These are phyloP conservation scores for Clytia hemisphaerica DNA, from an alignment of 30 jellyfish, hydroid and myxozoan species.

Conservation along the genomic window DNA sequence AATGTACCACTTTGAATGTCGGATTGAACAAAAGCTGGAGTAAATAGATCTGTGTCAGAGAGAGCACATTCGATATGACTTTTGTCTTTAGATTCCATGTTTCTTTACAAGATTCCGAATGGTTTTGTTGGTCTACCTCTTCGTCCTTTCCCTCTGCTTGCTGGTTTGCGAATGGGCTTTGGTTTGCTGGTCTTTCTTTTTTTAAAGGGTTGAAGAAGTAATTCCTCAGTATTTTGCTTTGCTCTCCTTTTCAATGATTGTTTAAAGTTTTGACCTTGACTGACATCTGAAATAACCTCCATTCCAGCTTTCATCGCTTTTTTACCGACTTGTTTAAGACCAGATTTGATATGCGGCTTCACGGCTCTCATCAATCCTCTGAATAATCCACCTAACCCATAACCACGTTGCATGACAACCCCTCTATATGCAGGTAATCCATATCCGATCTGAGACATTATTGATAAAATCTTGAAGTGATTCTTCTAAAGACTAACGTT, in stretches of 20 bases:
- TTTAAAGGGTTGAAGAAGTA: too few relatives aligned
- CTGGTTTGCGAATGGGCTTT: too few relatives aligned
- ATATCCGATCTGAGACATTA: neutral
- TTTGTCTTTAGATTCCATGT: neutral
- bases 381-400: conserved; percentile 22
- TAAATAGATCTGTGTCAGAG: conserved; percentile 23
- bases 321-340: conserved; percentile 15
- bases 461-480: neutral
- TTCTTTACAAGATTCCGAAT: neutral
- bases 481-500: conserved; percentile 15
- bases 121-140: neutral
- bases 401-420: conserved; percentile 12
- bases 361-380: conserved; percentile 6
- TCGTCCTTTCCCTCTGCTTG: neutral
- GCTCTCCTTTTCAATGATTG: too few relatives aligned
- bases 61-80: conserved; percentile 17
- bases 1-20: neutral
- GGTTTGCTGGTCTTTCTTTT: too few relatives aligned
- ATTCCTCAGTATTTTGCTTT: too few relatives aligned
- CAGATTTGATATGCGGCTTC: conserved; percentile 3
- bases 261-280: too few relatives aligned
- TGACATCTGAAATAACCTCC: neutral
- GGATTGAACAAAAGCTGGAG: conserved; percentile 20
- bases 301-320: conserved; percentile 25
- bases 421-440: conserved; percentile 11